These are phyloP conservation scores for Psix sp. DNA, from an alignment of 1,140 invertebrate genomes.

Conservation along the genomic window DNA sequence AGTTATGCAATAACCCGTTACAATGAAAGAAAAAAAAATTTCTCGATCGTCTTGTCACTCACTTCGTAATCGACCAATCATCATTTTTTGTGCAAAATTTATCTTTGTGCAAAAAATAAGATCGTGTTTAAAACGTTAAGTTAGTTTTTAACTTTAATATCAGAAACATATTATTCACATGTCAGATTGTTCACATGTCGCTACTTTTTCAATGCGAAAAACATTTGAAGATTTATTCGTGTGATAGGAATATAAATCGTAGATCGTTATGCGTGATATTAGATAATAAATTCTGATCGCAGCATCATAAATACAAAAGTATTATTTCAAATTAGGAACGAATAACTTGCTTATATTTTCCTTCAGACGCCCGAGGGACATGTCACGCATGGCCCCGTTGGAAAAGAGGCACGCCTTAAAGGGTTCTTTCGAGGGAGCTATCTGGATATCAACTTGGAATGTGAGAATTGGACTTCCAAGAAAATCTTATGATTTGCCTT, in stretches of 20 bases:
- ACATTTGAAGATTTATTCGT: background rate
- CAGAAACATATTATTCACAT: no score
- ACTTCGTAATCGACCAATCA: no score
- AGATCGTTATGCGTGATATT: slow-evolving; percentile 24
- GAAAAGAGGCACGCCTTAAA: slow-evolving; percentile 39
- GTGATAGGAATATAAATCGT: slow-evolving; percentile 17
- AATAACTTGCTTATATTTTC: slow-evolving; percentile 33
- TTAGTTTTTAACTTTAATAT: no score
- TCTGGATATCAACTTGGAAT: slow-evolving; percentile 23
- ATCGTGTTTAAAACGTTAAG: no score
- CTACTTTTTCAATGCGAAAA: background rate
- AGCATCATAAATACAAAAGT: slow-evolving; percentile 28
- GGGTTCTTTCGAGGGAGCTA: slow-evolving; percentile 25
- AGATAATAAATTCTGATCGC: slow-evolving; percentile 20
- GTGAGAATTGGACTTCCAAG: slow-evolving; percentile 19
- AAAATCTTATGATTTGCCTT: no score
- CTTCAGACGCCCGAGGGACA: slow-evolving; percentile 16
- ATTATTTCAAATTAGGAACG: slow-evolving; percentile 34
- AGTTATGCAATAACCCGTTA: no score
- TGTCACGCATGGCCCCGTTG: slow-evolving; percentile 28
- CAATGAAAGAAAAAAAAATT: no score
- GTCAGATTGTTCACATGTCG: background rate
- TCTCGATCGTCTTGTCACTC: no score
- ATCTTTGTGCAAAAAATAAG: no score
- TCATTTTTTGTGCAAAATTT: no score